Evolutionary conservation across 92 coral and sea anemone genomes (phyloP).

Genomic region (Palythoa caribaeorum): DNA sequence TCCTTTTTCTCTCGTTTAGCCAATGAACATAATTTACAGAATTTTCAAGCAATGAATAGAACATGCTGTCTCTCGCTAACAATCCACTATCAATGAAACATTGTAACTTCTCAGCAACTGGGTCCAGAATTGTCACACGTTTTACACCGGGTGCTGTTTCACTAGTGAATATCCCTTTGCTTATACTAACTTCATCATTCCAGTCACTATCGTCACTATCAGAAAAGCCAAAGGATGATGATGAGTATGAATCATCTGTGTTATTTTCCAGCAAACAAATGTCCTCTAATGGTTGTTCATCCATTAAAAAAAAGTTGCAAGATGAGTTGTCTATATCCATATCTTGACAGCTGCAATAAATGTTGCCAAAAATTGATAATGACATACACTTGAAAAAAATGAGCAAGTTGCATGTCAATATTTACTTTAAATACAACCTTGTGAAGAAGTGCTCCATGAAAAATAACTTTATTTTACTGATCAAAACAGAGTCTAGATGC

Average conservation of each 20-base stretch:
- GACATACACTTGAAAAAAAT: constrained; percentile 45
- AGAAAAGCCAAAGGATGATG: constrained; percentile 9
- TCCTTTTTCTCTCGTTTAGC: constrained; percentile 14
- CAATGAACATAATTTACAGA: constrained; percentile 46
- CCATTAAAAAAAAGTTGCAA: constrained; percentile 26
- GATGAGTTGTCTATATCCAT: constrained; percentile 26
- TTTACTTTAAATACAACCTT: constrained; percentile 24
- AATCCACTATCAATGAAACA: constrained; percentile 45
- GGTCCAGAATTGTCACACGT: constrained; percentile 47
- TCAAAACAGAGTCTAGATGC: constrained; percentile 43
- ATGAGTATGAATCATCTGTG: constrained; percentile 24
- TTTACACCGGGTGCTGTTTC: constrained; percentile 47
- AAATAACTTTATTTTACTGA: constrained; percentile 45
- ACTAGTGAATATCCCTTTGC: constrained; percentile 33
- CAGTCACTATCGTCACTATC: constrained; percentile 4
- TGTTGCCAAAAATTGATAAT: constrained; percentile 11
- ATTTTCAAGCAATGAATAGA: constrained; percentile 49
- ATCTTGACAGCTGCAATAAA: constrained; percentile 33
- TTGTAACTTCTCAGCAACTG: constrained; percentile 54
- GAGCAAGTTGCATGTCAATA: constrained; percentile 33
- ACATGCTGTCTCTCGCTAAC: constrained; percentile 48
- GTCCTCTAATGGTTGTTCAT: constrained; percentile 18
- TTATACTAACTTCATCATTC: background rate
- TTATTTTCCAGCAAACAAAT: background rate
- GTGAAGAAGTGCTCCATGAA: constrained; percentile 38